Evolutionary conservation across 2,888 invertebrate genomes (phyloP), one percentile per base, ranked within the genome.

Genomic region (Trissolcus brochymenae): DNA sequence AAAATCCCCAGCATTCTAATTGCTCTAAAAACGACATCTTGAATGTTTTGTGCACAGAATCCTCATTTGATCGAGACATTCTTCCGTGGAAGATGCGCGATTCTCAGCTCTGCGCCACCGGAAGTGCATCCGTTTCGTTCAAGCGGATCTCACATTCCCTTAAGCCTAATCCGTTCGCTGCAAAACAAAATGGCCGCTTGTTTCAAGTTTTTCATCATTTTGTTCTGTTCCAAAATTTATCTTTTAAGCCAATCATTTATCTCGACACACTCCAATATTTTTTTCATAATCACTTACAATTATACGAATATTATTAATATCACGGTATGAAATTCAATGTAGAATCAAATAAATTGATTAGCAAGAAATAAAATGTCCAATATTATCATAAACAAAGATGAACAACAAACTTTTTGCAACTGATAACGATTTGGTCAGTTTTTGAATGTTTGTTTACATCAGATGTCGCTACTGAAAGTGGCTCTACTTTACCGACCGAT

Each of bases 1-100:
- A 65, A 73, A 77, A 77, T 16, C 73, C 77, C 73, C 72, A 77
- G 50, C 60, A 68, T 50, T 73, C 64, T 65, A 77, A 73, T 70
- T 72, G 72, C 50, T 77, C 67, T 53, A 77, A 29, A 62, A 74
- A 74, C 62, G 74, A 74, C 74, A 74, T 74, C 17, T 56, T 49
- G 61, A 2, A 9, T 46, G 46, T 6, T 46, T 16, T 46, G 4
- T 16, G n/a, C n/a, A 16, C 16, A 14, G 16, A 11, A 11, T 56
- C 66, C 13, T 60, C 73, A 73, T 73, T 61, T 66, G 56, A 66
- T 46, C 61, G 41, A 54, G 35, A 13, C 61, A 54, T 21, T 29
- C 53, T 54, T 13, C 40, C 62, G 49, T 56, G 53, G 49, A 19
- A 49, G 43, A 73, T 56, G 62, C 62, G 53, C 51, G 49, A 62